These are phyloP conservation scores for Ptiloglossa arizonensis DNA, from an alignment of 1,140 invertebrate genomes.

Conservation along the genomic window DNA sequence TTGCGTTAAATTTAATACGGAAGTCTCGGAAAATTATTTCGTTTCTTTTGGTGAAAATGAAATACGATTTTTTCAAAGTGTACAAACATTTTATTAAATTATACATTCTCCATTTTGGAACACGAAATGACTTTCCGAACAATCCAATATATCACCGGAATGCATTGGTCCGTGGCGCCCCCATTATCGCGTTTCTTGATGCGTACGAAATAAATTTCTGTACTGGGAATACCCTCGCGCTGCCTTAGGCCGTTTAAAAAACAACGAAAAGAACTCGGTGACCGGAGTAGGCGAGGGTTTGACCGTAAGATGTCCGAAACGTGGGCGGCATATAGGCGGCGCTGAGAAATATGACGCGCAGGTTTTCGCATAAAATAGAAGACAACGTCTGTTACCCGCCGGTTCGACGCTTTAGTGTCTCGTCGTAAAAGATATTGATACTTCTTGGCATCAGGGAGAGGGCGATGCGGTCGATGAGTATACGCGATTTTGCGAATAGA, in stretches of 20 bases:
- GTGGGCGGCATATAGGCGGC: conserved; percentile 41
- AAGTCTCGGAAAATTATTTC: too few relatives aligned
- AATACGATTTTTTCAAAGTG: too few relatives aligned
- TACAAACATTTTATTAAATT: too few relatives aligned
- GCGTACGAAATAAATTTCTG: conserved; percentile 10
- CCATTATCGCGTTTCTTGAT: neutral
- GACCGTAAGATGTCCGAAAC: conserved; percentile 35
- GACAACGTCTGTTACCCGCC: conserved; percentile 55
- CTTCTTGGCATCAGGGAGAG: conserved; percentile 22
- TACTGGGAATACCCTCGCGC: neutral
- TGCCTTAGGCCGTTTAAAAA: neutral
- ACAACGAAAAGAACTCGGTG: neutral
- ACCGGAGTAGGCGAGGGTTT: conserved; percentile 24
- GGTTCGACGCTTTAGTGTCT: conserved; percentile 61
- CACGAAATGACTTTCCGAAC: too few relatives aligned
- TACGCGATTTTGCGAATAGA: neutral
- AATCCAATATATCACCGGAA: neutral
- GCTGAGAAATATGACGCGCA: conserved; percentile 63
- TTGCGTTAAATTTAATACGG: too few relatives aligned
- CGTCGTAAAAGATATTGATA: conserved; percentile 62
- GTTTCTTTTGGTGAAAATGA: too few relatives aligned
- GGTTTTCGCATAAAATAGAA: conserved; percentile 60
- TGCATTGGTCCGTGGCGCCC: neutral
- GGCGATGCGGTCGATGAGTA: neutral
- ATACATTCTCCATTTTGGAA: too few relatives aligned